phyloP scores from a whole-genome alignment of 2,113 vertebrate species.

The Sphaerodactylus townsendi region DNA sequence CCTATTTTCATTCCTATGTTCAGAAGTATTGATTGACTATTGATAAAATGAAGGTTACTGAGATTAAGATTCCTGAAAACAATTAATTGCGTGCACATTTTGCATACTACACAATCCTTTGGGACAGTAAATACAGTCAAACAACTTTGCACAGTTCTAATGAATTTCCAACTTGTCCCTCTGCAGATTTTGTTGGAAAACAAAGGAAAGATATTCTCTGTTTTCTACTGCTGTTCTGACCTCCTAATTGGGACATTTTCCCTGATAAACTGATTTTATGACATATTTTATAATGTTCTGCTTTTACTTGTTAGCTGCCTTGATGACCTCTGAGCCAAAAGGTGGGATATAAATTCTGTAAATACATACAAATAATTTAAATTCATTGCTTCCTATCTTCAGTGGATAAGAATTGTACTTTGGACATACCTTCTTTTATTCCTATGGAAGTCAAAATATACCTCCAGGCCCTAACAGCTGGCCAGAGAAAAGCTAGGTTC shows the following conservation, averaged over 20 bases:
- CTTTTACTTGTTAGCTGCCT: too few relatives aligned
- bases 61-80: slow-evolving; percentile 3
- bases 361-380: background rate
- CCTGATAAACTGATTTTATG: background rate
- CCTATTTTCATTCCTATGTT: slow-evolving; percentile 57
- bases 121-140: background rate
- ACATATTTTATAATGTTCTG: background rate
- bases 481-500: background rate
- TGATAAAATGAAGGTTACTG: slow-evolving; percentile 12
- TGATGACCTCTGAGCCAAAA: too few relatives aligned
- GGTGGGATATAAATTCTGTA: too few relatives aligned
- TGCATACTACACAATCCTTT: background rate
- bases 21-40: slow-evolving; percentile 74
- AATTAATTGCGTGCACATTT: background rate
- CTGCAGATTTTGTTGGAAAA: background rate
- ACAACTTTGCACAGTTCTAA: background rate
- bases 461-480: background rate
- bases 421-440: background rate
- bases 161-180: background rate
- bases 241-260: too few relatives aligned
- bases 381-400: background rate
- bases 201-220: background rate
- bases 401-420: background rate
- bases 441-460: background rate
- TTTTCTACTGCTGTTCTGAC: background rate